phyloP scores from a whole-genome alignment of 2,888 invertebrate genomes.

The Heterodera filipjevi region DNA sequence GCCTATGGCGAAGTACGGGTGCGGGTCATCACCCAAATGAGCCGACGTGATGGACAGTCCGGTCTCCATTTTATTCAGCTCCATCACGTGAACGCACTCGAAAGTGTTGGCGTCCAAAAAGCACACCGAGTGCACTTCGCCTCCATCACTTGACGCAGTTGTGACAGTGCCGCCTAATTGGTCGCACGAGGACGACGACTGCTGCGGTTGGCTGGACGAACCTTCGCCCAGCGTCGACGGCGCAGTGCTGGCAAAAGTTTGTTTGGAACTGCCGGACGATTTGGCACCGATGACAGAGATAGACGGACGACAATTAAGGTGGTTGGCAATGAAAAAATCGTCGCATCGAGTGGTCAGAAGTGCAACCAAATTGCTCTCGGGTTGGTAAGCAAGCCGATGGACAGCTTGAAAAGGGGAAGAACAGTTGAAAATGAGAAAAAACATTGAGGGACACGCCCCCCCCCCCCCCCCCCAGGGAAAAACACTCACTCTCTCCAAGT shows the following conservation, averaged over 20 bases:
- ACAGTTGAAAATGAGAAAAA: not conserved
- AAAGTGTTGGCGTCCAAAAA: slow-evolving; percentile 95
- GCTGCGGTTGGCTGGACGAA: not conserved
- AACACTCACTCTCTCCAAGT: slow-evolving; percentile 70
- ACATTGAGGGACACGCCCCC: not conserved
- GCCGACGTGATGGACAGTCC: slow-evolving; percentile 47
- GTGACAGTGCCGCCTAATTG: not conserved
- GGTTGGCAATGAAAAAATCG: slow-evolving; percentile 18
- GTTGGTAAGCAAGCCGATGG: slow-evolving; percentile 88
- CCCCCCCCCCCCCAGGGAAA: not conserved
- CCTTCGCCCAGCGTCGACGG: not conserved
- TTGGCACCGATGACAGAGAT: slow-evolving; percentile 20
- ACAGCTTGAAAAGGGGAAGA: slow-evolving; percentile 72
- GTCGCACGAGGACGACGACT: not conserved
- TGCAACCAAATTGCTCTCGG: slow-evolving; percentile 86
- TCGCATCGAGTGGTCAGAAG: slow-evolving; percentile 88
- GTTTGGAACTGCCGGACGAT: not conserved
- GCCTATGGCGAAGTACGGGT: slow-evolving; percentile 89
- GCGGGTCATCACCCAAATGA: slow-evolving; percentile 80
- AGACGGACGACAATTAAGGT: slow-evolving; percentile 5
- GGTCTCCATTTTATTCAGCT: slow-evolving; percentile 81
- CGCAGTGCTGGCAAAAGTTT: not conserved
- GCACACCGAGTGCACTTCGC: slow-evolving; percentile 83
- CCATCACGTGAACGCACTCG: slow-evolving; percentile 85
- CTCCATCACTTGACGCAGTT: not conserved